phyloP scores from a whole-genome alignment of 2,797 vertebrate genomes.

The Dipus sagitta region DNA sequence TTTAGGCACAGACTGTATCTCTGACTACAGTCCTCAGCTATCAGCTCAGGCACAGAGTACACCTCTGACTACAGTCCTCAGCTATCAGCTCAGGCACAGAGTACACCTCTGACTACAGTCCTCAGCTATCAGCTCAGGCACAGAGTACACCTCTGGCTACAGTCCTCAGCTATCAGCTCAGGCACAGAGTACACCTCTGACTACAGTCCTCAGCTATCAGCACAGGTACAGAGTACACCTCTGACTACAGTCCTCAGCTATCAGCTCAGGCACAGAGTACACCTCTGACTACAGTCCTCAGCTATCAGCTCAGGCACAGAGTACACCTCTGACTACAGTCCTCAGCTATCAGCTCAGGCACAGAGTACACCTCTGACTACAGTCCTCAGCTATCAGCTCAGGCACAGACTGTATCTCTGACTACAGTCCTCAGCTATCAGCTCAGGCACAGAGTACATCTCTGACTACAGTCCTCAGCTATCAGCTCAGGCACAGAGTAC shows the following conservation, averaged over 20 bases:
- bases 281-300: too few species aligned
- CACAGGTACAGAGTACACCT: conserved; percentile 11
- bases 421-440: not conserved
- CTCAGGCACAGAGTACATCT: too few species aligned
- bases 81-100: too few species aligned
- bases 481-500: conserved; percentile 26
- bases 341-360: too few species aligned
- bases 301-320: conserved; percentile 26
- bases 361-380: too few species aligned
- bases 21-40: not conserved
- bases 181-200: too few species aligned
- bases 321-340: not conserved
- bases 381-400: conserved; percentile 16
- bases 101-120: too few species aligned
- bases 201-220: too few species aligned
- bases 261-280: too few species aligned
- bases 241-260: not conserved
- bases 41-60: too few species aligned
- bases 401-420: not conserved
- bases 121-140: too few species aligned
- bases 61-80: not conserved
- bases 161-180: not conserved
- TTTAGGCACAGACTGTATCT: conserved; percentile 12
- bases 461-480: not conserved
- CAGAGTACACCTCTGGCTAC: too few species aligned